A percentile compares a stretch with the other conserved stretches of the same genome.
Conservation (phyloP, 2,797 vertebrate species). For the Octomys mimax region DNA sequence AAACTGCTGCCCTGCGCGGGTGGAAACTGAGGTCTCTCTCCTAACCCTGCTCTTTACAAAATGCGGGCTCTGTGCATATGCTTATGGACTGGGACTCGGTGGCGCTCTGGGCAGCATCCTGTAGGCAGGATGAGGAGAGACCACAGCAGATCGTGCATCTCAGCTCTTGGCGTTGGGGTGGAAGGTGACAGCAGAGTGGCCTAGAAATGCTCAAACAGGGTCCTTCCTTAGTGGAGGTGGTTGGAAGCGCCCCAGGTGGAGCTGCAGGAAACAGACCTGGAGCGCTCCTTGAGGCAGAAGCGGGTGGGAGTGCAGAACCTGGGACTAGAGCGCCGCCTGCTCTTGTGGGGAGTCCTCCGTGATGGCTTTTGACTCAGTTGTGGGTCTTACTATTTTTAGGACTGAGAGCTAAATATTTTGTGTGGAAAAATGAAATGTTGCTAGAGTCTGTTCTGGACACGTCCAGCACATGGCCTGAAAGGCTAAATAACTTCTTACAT, state of each 20-base stretch:
- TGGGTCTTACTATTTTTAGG: background rate
- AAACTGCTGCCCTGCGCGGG: background rate
- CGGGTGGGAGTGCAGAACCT: background rate
- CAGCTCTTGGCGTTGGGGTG: background rate
- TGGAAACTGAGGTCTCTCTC: background rate
- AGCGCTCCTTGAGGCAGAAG: background rate
- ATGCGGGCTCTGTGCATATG: background rate
- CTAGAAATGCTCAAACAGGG: background rate
- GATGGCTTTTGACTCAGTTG: background rate
- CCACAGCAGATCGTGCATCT: background rate
- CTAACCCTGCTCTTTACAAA: background rate
- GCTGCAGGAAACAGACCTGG: background rate
- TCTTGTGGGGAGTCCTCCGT: fast-evolving
- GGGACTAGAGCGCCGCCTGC: fast-evolving
- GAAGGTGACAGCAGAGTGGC: background rate
- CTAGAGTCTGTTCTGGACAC: background rate
- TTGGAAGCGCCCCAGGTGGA: background rate
- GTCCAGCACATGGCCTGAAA: background rate
- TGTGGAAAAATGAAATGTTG: background rate
- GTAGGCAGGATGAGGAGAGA: background rate
- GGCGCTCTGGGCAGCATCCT: background rate
- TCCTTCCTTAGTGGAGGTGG: background rate
- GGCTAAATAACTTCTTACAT: background rate
- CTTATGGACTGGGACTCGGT: background rate
- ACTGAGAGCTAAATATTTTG: background rate